Conservation (phyloP, 1,140 invertebrate genomes). For the Rhopalosiphum padi region DNA sequence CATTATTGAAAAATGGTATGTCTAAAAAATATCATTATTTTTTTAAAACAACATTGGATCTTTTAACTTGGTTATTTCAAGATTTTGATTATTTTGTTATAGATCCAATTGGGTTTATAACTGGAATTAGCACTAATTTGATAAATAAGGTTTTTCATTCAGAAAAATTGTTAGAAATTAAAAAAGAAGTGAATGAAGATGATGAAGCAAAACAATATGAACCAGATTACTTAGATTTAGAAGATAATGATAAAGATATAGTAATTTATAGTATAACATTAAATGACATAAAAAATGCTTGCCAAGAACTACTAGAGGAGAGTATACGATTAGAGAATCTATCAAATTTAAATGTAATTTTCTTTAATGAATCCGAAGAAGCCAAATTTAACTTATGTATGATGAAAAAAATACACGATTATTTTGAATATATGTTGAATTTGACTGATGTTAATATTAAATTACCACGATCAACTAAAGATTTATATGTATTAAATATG, state of each 20-base stretch:
- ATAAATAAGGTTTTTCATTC: constrained; percentile 17
- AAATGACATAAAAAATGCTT: not conserved
- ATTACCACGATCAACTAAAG: not conserved
- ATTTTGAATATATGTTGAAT: constrained; percentile 17
- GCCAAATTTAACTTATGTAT: constrained; percentile 4
- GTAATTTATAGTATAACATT: constrained; percentile 35
- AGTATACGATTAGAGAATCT: not conserved
- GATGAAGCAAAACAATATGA: no score
- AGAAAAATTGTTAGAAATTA: not conserved
- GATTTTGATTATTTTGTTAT: not conserved
- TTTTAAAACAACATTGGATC: constrained; percentile 36
- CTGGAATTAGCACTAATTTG: not conserved
- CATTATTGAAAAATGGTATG: constrained; percentile 46
- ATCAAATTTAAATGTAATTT: not conserved
- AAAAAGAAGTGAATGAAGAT: not conserved
- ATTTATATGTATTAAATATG: constrained; percentile 21
- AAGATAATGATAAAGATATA: not conserved
- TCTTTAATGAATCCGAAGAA: not conserved
- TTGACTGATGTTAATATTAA: not conserved
- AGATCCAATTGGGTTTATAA: constrained; percentile 11
- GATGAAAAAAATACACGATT: not conserved
- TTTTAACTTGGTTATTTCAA: constrained; percentile 39
- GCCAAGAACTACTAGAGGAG: not conserved
- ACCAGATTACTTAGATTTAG: not conserved
- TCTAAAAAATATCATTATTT: not conserved